A percentile compares a stretch with the other conserved stretches of the same genome.
Conservation (phyloP, 2,113 vertebrate genomes). For the Daboia siamensis region DNA sequence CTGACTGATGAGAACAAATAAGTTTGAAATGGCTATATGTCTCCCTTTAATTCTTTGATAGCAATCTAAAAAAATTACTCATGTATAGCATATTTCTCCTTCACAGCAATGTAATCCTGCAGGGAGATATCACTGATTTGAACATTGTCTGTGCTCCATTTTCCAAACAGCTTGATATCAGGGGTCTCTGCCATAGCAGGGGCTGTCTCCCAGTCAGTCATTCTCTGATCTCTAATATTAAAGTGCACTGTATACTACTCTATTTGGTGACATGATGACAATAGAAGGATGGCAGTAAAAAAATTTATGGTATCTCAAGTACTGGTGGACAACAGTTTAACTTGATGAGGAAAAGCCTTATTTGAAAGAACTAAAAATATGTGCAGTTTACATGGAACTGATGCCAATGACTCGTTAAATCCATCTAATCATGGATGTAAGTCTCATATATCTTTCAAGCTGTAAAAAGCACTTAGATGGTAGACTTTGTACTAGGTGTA, state of each 20-base stretch:
- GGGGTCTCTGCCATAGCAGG: constrained; percentile 90
- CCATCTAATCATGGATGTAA: neutral
- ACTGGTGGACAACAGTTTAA: neutral
- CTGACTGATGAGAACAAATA: too few species aligned
- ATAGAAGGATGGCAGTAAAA: neutral
- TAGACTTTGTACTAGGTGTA: neutral
- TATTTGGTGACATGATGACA: neutral
- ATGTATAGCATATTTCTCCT: constrained; percentile 88
- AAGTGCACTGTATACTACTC: neutral
- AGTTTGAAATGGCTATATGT: too few species aligned
- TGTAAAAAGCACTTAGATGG: neutral
- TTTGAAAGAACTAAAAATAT: neutral
- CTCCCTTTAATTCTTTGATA: too few species aligned
- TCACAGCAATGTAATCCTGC: constrained; percentile 94
- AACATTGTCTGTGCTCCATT: constrained; percentile 94
- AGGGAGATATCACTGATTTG: constrained; percentile 96
- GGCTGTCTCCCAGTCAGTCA: constrained; percentile 88
- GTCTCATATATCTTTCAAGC: neutral
- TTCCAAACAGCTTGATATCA: constrained; percentile 95
- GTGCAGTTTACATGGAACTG: neutral
- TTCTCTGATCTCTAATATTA: constrained; percentile 19
- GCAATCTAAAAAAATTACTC: too few species aligned
- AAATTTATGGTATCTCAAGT: neutral
- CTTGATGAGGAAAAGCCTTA: neutral
- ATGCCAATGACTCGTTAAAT: neutral